phyloP scores from a whole-genome alignment of 2,113 vertebrate species.

The Xiphorhynchus elegans region DNA sequence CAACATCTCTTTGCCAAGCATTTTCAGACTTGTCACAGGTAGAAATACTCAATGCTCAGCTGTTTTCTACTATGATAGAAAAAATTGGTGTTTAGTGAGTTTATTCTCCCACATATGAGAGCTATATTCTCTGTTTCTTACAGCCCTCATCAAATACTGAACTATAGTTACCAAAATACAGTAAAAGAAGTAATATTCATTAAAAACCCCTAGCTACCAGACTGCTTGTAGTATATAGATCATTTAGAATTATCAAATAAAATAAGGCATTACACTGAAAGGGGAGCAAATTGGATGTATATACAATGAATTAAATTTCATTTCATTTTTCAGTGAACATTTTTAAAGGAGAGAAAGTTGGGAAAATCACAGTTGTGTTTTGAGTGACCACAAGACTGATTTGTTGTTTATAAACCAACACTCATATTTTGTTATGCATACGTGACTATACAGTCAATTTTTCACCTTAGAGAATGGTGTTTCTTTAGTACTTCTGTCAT shows the following conservation, averaged over 20 bases:
- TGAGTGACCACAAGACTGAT: not conserved
- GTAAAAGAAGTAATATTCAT: not conserved
- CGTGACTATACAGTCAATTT: not conserved
- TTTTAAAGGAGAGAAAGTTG: not conserved
- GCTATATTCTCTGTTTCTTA: not conserved
- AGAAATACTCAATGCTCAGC: not conserved
- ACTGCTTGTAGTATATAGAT: not conserved
- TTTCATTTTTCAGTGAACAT: not conserved
- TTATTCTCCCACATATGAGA: not conserved
- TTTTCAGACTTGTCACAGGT: not conserved
- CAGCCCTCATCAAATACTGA: not conserved
- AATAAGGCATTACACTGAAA: conserved; percentile 9
- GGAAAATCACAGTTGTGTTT: not conserved
- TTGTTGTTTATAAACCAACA: not conserved
- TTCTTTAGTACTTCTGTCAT: not conserved
- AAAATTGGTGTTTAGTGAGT: not conserved
- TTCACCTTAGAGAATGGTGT: not conserved
- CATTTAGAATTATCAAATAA: conserved; percentile 24
- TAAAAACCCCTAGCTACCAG: not conserved
- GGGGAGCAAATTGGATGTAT: not conserved
- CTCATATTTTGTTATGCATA: not conserved
- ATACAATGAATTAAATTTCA: not conserved
- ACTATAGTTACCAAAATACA: not conserved
- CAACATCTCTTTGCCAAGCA: not conserved
- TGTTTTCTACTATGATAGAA: not conserved